A percentile compares a stretch with the other conserved stretches of the same genome.
Evolutionary conservation across 2,888 invertebrate species (phyloP).

Genomic region (Elaeidobius kamerunicus): DNA sequence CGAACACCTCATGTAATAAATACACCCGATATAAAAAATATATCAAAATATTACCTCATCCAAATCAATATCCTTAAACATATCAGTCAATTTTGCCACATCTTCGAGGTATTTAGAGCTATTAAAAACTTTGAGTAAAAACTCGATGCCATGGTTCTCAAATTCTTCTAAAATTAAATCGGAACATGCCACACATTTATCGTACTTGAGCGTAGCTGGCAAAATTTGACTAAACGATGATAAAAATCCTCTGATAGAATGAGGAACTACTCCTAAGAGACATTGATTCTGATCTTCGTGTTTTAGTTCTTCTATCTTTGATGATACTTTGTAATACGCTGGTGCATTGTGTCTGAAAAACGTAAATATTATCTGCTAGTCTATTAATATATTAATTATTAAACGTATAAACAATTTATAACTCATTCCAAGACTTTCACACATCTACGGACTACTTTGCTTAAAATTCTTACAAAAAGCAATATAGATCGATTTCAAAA

Average conservation of each 20-base stretch:
- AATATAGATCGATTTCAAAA: too few species aligned
- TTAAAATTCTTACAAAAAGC: too few species aligned
- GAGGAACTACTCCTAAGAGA: slow-evolving; percentile 81
- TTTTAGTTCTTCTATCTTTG: slow-evolving; percentile 29
- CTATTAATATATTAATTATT: too few species aligned
- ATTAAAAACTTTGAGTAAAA: slow-evolving; percentile 76
- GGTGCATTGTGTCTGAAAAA: slow-evolving; percentile 60
- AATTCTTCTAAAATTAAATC: slow-evolving; percentile 54
- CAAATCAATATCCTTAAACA: slow-evolving; percentile 54
- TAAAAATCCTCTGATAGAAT: slow-evolving; percentile 90
- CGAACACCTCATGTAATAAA: too few species aligned
- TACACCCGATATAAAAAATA: not conserved
- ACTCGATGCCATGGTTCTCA: slow-evolving; percentile 60
- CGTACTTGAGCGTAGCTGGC: slow-evolving; percentile 83
- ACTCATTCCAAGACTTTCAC: too few species aligned
- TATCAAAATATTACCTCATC: slow-evolving; percentile 50
- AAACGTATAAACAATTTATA: too few species aligned
- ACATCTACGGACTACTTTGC: too few species aligned
- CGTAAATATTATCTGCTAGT: not conserved
- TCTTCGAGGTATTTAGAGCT: slow-evolving; percentile 81
- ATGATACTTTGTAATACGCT: slow-evolving; percentile 57
- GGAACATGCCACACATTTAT: slow-evolving; percentile 92
- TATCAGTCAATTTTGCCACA: slow-evolving; percentile 72
- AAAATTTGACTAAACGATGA: slow-evolving; percentile 76
- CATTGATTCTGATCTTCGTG: slow-evolving; percentile 34